Evolutionary conservation across 2,888 invertebrate species (phyloP).

Genomic region (Latrodectus hesperus): DNA sequence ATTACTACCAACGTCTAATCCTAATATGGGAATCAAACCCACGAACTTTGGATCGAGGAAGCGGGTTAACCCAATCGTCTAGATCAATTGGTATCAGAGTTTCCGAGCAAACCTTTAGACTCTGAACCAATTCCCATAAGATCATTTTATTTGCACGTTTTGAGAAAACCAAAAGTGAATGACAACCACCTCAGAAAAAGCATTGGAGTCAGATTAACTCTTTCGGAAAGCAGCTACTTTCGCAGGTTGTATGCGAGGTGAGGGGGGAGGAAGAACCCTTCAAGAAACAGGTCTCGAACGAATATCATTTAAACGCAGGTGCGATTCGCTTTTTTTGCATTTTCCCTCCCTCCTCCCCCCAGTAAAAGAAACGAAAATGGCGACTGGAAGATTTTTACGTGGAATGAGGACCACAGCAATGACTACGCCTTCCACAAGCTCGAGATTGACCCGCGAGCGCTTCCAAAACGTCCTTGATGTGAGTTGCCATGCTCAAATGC

Average conservation of each 20-base stretch:
- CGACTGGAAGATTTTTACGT: background rate
- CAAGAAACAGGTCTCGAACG: slow-evolving; percentile 14
- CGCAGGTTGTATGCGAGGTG: background rate
- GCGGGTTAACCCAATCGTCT: too few relatives aligned
- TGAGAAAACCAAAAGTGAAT: too few relatives aligned
- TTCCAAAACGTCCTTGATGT: background rate
- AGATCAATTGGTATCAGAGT: too few relatives aligned
- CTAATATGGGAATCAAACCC: too few relatives aligned
- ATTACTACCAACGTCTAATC: too few relatives aligned
- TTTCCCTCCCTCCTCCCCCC: background rate
- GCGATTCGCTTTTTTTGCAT: background rate
- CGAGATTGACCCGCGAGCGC: background rate
- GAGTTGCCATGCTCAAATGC: background rate
- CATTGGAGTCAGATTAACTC: too few relatives aligned
- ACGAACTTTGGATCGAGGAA: too few relatives aligned
- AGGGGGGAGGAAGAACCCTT: slow-evolving; percentile 9
- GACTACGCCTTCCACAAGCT: background rate
- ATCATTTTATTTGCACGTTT: too few relatives aligned
- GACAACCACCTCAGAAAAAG: too few relatives aligned
- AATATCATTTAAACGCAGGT: slow-evolving; percentile 28
- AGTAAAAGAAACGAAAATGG: background rate
- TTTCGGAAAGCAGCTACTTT: too few relatives aligned
- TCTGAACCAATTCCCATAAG: too few relatives aligned
- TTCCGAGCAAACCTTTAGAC: too few relatives aligned
- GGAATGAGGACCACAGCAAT: background rate